A percentile compares a stretch with the other conserved stretches of the same genome.
Evolutionary conservation across 2,797 vertebrate species (phyloP).

Genomic region (Epinephelus malabaricus): DNA sequence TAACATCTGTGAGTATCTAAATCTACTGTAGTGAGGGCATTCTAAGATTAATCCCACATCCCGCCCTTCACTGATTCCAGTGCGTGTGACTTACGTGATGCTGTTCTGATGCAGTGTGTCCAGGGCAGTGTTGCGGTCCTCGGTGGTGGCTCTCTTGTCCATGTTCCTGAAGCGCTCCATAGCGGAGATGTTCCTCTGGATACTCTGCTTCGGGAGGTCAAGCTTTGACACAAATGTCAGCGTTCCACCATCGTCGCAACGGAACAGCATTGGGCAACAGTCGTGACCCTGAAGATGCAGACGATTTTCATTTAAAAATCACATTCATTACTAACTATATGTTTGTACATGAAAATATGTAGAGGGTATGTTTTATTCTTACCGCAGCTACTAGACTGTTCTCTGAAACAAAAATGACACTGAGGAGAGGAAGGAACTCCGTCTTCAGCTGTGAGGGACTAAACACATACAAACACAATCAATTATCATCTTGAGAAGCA

Average conservation of each 20-base stretch:
- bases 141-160: conserved; percentile 98
- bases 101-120: conserved; percentile 98
- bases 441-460: conserved; percentile 98
- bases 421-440: conserved; percentile 97
- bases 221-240: conserved; percentile 96
- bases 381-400: conserved; percentile 98
- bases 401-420: conserved; percentile 96
- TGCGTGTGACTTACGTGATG: conserved; percentile 90
- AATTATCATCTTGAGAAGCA: conserved; percentile 1
- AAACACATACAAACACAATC: conserved; percentile 66
- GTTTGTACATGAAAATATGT: neutral
- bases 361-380: conserved; percentile 72
- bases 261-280: conserved; percentile 99
- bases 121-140: conserved; percentile 95
- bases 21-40: neutral
- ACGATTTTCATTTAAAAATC: neutral
- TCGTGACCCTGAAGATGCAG: conserved; percentile 91
- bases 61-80: neutral
- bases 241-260: conserved; percentile 93
- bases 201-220: conserved; percentile 98
- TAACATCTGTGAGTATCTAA: neutral
- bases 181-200: conserved; percentile 98
- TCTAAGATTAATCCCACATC: too few relatives aligned
- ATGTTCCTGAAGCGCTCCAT: conserved; percentile 99
- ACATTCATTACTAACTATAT: neutral